Evolutionary conservation across 2,797 vertebrate genomes (phyloP).

Genomic region (Pseudochirops cupreus): DNA sequence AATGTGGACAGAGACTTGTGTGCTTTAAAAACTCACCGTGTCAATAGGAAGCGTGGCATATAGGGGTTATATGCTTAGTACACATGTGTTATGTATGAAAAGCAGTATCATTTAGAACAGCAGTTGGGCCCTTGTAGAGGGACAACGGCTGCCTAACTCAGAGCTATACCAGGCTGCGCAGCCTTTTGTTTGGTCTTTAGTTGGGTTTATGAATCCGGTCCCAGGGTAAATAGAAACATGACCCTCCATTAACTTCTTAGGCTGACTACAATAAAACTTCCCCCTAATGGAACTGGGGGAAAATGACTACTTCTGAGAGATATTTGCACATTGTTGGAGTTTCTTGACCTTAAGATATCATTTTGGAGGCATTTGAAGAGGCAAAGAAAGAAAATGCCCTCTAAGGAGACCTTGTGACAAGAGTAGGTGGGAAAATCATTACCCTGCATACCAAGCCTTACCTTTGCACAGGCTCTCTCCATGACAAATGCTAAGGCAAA

Average conservation of each 20-base stretch:
- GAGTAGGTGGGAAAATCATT: conserved; percentile 81
- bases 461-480: conserved; percentile 73
- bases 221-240: conserved; percentile 83
- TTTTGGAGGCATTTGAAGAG: conserved; percentile 78
- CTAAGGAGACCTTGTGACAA: conserved; percentile 79
- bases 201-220: conserved; percentile 75
- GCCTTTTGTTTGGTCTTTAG: conserved; percentile 69
- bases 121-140: conserved; percentile 61
- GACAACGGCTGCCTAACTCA: conserved; percentile 53
- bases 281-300: conserved; percentile 81
- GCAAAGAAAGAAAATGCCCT: conserved; percentile 81
- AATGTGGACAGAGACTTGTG: background rate
- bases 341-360: conserved; percentile 80
- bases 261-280: conserved; percentile 81
- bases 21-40: background rate
- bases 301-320: conserved; percentile 81
- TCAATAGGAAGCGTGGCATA: background rate
- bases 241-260: conserved; percentile 80
- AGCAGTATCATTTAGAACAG: conserved; percentile 63
- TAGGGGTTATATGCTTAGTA: background rate
- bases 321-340: conserved; percentile 82
- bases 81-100: background rate
- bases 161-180: conserved; percentile 42
- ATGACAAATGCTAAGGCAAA: conserved; percentile 80
- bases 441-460: conserved; percentile 70